Evolutionary conservation across 2,888 invertebrate species (phyloP).

Genomic region (Phasia obesa): DNA sequence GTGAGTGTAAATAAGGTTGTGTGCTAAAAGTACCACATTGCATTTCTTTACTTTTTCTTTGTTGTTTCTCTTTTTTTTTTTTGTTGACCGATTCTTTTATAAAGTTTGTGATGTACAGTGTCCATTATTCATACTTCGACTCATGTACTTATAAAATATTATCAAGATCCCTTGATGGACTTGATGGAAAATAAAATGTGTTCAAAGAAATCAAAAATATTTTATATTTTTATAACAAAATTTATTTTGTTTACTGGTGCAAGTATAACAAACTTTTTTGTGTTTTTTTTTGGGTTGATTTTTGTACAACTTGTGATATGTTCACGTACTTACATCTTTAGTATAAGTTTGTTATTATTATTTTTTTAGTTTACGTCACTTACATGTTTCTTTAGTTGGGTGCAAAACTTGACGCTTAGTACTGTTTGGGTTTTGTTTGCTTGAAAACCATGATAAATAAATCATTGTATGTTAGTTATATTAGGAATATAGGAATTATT

Average conservation of each 20-base stretch:
- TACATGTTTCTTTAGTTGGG: conserved; percentile 17
- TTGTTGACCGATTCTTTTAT: conserved; percentile 6
- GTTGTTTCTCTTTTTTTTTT: background rate
- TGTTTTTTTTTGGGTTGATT: background rate
- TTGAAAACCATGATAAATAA: background rate
- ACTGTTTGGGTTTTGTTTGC: background rate
- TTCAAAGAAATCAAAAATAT: conserved; percentile 23
- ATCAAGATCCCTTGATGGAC: conserved; percentile 48
- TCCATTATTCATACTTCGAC: conserved; percentile 38
- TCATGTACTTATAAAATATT: conserved; percentile 5
- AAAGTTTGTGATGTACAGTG: conserved; percentile 33
- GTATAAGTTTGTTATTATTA: background rate
- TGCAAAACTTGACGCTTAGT: background rate
- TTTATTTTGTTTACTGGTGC: background rate
- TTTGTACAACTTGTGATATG: background rate
- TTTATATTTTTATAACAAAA: conserved; percentile 41
- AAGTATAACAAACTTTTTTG: background rate
- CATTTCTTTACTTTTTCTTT: background rate
- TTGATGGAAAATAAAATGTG: conserved; percentile 25
- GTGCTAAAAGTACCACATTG: background rate
- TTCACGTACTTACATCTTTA: too few relatives aligned
- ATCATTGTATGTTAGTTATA: too few relatives aligned
- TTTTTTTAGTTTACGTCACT: conserved; percentile 2
- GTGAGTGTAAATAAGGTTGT: background rate
- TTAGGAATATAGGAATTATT: too few relatives aligned